Base-by-base conservation (phyloP, 2,888 invertebrate genomes). In the Protodeltote pygarga region DNA sequence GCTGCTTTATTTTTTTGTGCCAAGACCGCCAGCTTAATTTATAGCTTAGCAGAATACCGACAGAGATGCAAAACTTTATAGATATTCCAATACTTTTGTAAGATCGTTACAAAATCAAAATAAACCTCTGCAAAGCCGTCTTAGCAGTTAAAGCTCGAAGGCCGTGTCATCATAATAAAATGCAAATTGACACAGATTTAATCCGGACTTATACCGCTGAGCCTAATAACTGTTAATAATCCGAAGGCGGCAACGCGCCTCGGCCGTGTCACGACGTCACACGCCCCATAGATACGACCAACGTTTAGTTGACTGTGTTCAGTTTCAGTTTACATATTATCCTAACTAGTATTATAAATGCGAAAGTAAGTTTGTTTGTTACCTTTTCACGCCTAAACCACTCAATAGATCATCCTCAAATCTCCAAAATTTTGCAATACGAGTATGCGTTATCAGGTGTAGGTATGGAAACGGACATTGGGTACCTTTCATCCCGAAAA, bases 101-200 rank as follows among this genome's bases (percentile, higher is more conserved):
- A 48, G 31, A 60, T 70, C 62, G 61, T 68, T 57, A 70, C 31
- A 27, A 35, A 75, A 77, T 77, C 68, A 62, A 71, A 78, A 75
- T 78, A 79, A 84, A 77, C 76, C 74, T 73, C 72, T 70, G 75
- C 76, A 79, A 83, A 84, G 73, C 81, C 79, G 77, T 78, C 76
- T 81, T 87, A 85, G 80, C 81, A 85, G 85, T 83, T 78, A 75
- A 79, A 73, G 81, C 81, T 81, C 75, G 81, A 82, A 81, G 81
- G 81, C 74, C 77, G 71, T 83, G 78, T 79, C 82, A 79, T 84
- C 78, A 83, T 89, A 86, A 87, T 85, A 89, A 88, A 90, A 90
- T 90, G 88, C 85, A 90, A 90, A 89, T 90, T 85, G 86, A 81
- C 83, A 83, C 79, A 77, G 83, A 87, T 89, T 86, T 89, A 89